These are phyloP conservation scores for Salarias fasciatus DNA, from an alignment of 2,797 vertebrate genomes.

Conservation along the genomic window DNA sequence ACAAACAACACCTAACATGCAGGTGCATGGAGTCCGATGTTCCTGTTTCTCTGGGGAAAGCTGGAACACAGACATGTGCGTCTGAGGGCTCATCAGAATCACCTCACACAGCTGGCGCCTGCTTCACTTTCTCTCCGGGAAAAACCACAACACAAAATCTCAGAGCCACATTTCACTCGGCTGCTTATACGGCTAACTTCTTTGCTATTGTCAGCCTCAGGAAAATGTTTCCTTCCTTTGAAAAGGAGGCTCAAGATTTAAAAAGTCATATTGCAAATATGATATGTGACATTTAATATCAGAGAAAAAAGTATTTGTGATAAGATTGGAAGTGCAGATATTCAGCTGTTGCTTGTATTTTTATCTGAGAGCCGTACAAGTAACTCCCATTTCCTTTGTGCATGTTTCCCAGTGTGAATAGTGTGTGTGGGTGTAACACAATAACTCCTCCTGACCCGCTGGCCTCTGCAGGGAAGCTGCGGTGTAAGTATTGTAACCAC, in stretches of 20 bases:
- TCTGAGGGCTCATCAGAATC: not conserved
- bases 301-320: not conserved
- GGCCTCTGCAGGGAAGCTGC: constrained; percentile 30
- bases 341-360: not conserved
- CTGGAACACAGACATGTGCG: not conserved
- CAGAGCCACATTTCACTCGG: not conserved
- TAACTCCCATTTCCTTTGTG: not conserved
- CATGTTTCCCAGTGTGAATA: constrained; percentile 14
- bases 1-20: not conserved
- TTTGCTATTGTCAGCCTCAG: too few relatives aligned
- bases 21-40: not conserved
- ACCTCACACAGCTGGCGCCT: not conserved
- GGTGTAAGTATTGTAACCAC: constrained; percentile 18
- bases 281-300: not conserved
- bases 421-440: constrained; percentile 31
- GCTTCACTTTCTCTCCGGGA: not conserved
- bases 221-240: not conserved
- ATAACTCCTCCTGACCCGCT: constrained; percentile 31
- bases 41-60: constrained; percentile 3
- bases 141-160: not conserved
- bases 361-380: not conserved
- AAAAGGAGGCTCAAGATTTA: not conserved
- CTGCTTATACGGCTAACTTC: not conserved
- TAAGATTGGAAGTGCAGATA: constrained; percentile 5
- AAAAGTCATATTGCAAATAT: not conserved